Percentiles rank a stretch among this genome's conserved stretches.
phyloP scores from a whole-genome alignment of 2,888 invertebrate species.

The Brenthis ino region DNA sequence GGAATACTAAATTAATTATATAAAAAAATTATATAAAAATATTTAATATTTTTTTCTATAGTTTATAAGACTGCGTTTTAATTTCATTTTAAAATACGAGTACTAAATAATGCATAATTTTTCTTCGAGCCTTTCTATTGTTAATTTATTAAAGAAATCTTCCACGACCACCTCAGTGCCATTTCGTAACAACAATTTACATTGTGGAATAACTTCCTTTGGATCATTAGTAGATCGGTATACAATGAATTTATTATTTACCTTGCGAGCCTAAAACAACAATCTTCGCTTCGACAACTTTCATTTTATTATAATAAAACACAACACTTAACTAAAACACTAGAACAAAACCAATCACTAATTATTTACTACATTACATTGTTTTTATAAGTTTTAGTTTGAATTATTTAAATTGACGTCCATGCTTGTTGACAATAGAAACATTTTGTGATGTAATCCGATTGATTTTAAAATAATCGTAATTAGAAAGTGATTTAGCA shows the following conservation, averaged over 20 bases:
- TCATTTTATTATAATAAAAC: constrained; percentile 78
- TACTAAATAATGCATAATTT: background rate
- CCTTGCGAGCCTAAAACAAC: constrained; percentile 92
- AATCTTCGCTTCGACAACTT: constrained; percentile 91
- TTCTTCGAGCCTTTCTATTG: background rate
- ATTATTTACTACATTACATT: constrained; percentile 32
- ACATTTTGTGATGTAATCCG: constrained; percentile 30
- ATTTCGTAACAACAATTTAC: constrained; percentile 10
- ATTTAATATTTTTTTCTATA: too few species aligned
- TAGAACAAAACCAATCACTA: constrained; percentile 24
- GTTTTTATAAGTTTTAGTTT: constrained; percentile 22
- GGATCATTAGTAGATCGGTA: constrained; percentile 2
- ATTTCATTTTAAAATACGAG: too few species aligned
- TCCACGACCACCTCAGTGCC: background rate
- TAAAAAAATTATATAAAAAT: too few species aligned
- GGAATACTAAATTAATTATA: too few species aligned
- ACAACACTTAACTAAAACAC: constrained; percentile 42
- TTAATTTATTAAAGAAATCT: constrained; percentile 5
- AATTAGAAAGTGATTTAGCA: background rate
- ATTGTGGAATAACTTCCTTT: constrained; percentile 21
- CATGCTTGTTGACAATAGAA: constrained; percentile 22
- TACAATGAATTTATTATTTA: constrained; percentile 58
- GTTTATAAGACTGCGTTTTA: too few species aligned
- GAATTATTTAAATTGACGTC: constrained; percentile 33
- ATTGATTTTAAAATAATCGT: constrained; percentile 13